These are phyloP conservation scores for Drosophila lutescens DNA, from an alignment of 2,888 invertebrate species.

Conservation along the genomic window DNA sequence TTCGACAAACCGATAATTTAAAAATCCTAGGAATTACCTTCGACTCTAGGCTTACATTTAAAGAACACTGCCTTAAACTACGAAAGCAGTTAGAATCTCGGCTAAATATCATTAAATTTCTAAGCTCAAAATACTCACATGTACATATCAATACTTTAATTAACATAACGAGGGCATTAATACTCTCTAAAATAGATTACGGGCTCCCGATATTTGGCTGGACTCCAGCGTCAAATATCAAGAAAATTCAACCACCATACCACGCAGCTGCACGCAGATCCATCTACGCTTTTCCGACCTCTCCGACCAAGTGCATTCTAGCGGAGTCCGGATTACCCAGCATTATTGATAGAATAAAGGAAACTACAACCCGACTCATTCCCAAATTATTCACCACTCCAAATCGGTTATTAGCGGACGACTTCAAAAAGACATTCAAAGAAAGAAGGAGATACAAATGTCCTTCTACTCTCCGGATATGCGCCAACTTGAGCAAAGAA, in stretches of 20 bases:
- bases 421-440: neutral
- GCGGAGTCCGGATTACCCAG: too few relatives aligned
- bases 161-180: neutral
- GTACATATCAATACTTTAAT: neutral
- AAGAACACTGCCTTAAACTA: neutral
- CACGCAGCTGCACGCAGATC: too few relatives aligned
- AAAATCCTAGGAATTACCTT: slow-evolving; percentile 6
- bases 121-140: neutral
- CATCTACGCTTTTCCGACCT: too few relatives aligned
- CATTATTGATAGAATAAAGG: neutral
- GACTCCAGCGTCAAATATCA: neutral
- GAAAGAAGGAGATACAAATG: slow-evolving; percentile 2
- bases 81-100: neutral
- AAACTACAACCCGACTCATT: neutral
- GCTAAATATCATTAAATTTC: neutral
- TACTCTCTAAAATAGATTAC: neutral
- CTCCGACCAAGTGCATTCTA: too few relatives aligned
- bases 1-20: neutral
- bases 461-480: neutral
- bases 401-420: neutral
- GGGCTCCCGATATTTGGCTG: neutral
- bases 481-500: neutral
- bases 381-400: neutral
- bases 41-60: slow-evolving; percentile 1
- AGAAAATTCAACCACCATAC: too few relatives aligned